Conservation (phyloP, 2,113 vertebrate genomes). For the Callionymus lyra region DNA sequence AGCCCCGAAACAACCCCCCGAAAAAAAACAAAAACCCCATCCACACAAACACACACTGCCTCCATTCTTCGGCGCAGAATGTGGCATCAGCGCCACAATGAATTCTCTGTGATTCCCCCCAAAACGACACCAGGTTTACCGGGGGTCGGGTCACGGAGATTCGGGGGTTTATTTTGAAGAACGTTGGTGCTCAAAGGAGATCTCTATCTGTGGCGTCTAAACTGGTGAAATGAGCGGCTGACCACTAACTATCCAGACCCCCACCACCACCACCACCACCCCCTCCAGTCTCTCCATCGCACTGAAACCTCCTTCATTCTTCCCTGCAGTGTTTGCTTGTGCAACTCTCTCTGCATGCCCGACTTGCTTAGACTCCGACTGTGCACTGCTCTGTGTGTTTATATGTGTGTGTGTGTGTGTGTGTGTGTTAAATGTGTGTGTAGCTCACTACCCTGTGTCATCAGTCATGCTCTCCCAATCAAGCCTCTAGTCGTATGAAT, state of each 20-base stretch:
- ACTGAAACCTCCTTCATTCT: constrained; percentile 30
- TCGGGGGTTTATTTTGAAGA: no score
- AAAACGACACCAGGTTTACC: constrained; percentile 24
- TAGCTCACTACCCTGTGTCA: constrained; percentile 39
- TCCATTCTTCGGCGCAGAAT: constrained; percentile 49
- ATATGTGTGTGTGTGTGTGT: constrained; percentile 1
- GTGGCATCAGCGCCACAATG: constrained; percentile 50
- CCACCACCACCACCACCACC: not conserved
- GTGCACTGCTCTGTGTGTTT: constrained; percentile 40
- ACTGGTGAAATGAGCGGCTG: constrained; percentile 29
- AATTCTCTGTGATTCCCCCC: constrained; percentile 40
- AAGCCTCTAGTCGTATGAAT: constrained; percentile 30
- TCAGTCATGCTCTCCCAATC: constrained; percentile 59
- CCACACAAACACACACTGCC: constrained; percentile 57
- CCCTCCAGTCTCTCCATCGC: constrained; percentile 13
- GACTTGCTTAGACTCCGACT: constrained; percentile 30
- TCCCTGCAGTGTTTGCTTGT: constrained; percentile 39
- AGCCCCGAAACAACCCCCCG: constrained; percentile 49
- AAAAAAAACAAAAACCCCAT: no score
- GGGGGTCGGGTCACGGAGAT: no score
- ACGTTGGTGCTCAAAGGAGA: constrained; percentile 1
- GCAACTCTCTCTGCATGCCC: constrained; percentile 43
- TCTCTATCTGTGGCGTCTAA: constrained; percentile 8
- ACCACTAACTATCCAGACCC: constrained; percentile 41
- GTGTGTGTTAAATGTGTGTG: constrained; percentile 35